These are phyloP conservation scores for Elanoides forficatus DNA, from an alignment of 2,113 vertebrate genomes.

Conservation along the genomic window DNA sequence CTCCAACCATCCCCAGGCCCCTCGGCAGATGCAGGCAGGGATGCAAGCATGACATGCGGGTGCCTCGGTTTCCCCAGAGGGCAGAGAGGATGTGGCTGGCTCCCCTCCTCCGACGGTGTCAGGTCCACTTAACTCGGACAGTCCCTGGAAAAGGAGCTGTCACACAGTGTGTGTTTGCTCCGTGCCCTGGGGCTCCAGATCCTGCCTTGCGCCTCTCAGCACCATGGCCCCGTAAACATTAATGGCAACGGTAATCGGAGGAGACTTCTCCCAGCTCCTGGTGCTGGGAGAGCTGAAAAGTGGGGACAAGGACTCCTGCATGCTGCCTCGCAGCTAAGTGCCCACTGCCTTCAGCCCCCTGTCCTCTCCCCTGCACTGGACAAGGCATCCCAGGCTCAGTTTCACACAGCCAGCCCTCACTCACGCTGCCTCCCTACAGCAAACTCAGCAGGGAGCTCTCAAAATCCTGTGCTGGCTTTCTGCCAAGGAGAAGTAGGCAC, in stretches of 20 bases:
- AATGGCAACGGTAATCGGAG: not conserved
- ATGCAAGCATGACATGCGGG: accelerated
- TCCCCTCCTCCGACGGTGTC: not conserved
- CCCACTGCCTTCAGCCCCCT: not conserved
- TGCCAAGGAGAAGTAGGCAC: accelerated
- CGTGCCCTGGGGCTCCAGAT: not conserved
- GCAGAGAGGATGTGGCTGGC: not conserved
- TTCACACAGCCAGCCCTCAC: not conserved
- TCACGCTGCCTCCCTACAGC: not conserved
- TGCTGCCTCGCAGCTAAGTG: accelerated
- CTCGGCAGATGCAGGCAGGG: accelerated
- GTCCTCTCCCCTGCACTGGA: not conserved
- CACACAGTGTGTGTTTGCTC: not conserved
- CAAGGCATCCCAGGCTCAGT: not conserved
- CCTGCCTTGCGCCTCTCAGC: not conserved
- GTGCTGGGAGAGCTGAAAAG: not conserved
- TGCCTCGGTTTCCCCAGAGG: slow-evolving; percentile 1
- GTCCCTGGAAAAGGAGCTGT: not conserved
- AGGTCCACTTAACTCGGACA: not conserved
- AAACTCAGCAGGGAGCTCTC: not conserved
- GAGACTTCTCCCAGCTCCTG: slow-evolving; percentile 2
- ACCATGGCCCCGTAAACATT: accelerated
- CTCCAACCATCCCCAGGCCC: not conserved
- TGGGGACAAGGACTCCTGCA: not conserved
- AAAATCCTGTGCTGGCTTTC: not conserved